These are phyloP conservation scores for Corbicula japonica DNA, from an alignment of 2,888 invertebrate genomes.

Conservation along the genomic window DNA sequence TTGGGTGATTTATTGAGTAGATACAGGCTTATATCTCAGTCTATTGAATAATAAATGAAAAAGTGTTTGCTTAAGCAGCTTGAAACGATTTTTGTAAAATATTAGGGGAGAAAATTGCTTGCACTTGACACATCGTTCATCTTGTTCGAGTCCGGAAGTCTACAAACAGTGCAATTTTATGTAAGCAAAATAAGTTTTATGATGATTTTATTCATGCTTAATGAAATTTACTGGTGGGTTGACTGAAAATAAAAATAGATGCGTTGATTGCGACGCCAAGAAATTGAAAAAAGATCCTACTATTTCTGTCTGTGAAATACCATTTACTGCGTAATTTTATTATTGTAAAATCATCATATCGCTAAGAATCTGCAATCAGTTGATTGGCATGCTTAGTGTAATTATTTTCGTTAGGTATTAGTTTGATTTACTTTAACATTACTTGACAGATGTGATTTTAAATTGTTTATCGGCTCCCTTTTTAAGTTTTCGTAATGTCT, in stretches of 20 bases:
- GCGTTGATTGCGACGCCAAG: no score
- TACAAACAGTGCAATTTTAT: constrained; percentile 3
- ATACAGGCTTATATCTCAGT: constrained; percentile 5
- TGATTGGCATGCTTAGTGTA: no score
- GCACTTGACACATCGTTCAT: constrained; percentile 23
- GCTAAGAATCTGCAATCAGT: no score
- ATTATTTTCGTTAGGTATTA: no score
- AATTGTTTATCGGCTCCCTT: no score
- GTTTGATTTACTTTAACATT: no score
- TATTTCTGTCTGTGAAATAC: no score
- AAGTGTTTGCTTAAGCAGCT: constrained; percentile 24
- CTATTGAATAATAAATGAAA: constrained; percentile 40
- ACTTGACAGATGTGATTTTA: no score
- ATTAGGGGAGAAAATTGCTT: constrained; percentile 14
- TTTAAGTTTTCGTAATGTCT: no score
- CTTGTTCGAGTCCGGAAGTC: constrained; percentile 25
- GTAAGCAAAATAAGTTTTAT: constrained; percentile 19
- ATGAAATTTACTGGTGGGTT: constrained; percentile 20
- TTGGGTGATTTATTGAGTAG: constrained; percentile 27
- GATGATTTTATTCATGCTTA: constrained; percentile 26
- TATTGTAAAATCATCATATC: no score
- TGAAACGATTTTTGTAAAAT: constrained; percentile 18
- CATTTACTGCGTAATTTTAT: no score
- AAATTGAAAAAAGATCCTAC: no score
- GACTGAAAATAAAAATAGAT: not conserved